Percentiles rank a stretch among this genome's conserved stretches.
phyloP scores from a whole-genome alignment of 37 sponge, comb jelly and placozoan species.

The Bolinopsis microptera region DNA sequence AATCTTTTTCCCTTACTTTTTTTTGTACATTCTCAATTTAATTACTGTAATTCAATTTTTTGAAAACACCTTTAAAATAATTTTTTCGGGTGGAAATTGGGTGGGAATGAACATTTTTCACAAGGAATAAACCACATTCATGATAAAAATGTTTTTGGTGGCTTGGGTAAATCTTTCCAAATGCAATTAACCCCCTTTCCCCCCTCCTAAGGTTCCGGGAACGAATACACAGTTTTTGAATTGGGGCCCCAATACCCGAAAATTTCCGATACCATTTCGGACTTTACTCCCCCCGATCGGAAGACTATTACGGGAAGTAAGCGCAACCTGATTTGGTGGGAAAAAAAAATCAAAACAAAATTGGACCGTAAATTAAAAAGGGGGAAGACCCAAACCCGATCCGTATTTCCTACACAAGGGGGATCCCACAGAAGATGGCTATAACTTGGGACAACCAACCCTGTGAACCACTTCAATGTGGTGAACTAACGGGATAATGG shows the following conservation, averaged over 20 bases:
- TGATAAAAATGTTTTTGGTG: too few species aligned
- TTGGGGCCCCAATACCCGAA: neutral
- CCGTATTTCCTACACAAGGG: neutral
- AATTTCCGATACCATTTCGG: too few species aligned
- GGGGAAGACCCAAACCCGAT: conserved; percentile 20
- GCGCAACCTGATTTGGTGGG: neutral
- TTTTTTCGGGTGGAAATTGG: too few species aligned
- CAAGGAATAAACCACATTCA: too few species aligned
- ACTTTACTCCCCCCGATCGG: neutral
- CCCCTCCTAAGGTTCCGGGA: neutral
- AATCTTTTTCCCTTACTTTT: too few species aligned
- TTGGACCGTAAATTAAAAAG: neutral
- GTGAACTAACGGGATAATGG: conserved; percentile 52
- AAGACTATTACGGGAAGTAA: neutral
- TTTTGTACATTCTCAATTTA: too few species aligned
- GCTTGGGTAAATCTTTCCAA: too few species aligned
- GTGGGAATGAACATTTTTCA: too few species aligned
- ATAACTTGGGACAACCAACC: conserved; percentile 56
- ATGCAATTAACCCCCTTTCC: too few species aligned
- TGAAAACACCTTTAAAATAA: too few species aligned
- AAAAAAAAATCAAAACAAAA: neutral
- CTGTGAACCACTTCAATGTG: neutral
- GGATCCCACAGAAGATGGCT: conserved; percentile 15
- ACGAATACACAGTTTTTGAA: neutral
- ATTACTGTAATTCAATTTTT: too few species aligned